A percentile compares a stretch with the other conserved stretches of the same genome.
Conservation (phyloP, 2,888 invertebrate genomes). For the Dione vanillae region DNA sequence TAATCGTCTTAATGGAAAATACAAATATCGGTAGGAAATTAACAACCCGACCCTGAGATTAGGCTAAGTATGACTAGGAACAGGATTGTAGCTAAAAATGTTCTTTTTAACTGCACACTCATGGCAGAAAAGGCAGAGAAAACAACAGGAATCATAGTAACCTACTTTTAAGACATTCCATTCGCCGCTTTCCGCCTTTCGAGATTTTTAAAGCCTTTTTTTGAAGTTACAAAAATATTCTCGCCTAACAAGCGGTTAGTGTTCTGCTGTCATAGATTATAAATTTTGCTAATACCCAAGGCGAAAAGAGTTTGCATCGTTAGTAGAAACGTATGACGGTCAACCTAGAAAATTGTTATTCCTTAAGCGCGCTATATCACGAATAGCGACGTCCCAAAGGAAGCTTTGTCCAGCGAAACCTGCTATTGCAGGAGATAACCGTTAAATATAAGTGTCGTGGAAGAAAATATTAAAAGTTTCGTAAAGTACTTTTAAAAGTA, state of each 20-base stretch:
- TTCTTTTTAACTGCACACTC: too few species aligned
- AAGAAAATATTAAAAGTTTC: background rate
- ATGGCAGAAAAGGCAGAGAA: too few species aligned
- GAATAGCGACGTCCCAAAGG: slow-evolving; percentile 17
- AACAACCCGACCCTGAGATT: background rate
- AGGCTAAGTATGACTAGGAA: background rate
- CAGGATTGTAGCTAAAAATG: too few species aligned
- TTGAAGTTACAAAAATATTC: too few species aligned
- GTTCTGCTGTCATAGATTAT: background rate
- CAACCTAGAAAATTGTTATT: slow-evolving; percentile 15
- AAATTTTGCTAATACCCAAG: slow-evolving; percentile 8
- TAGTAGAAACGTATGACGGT: slow-evolving; percentile 23
- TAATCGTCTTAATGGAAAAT: slow-evolving; percentile 12
- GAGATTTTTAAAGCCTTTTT: too few species aligned
- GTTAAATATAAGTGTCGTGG: slow-evolving; percentile 15
- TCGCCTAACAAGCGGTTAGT: background rate
- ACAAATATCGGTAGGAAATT: slow-evolving; percentile 13
- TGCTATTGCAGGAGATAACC: slow-evolving; percentile 10
- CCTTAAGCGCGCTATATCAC: slow-evolving; percentile 10
- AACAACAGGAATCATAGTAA: too few species aligned
- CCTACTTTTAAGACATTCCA: too few species aligned
- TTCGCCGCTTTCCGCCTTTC: too few species aligned
- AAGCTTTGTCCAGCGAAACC: slow-evolving; percentile 3
- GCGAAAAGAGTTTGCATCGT: slow-evolving; percentile 22
- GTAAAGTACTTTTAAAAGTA: slow-evolving; percentile 5